phyloP scores from a whole-genome alignment of 2,113 vertebrate species.

The Todiramphus chloris region DNA sequence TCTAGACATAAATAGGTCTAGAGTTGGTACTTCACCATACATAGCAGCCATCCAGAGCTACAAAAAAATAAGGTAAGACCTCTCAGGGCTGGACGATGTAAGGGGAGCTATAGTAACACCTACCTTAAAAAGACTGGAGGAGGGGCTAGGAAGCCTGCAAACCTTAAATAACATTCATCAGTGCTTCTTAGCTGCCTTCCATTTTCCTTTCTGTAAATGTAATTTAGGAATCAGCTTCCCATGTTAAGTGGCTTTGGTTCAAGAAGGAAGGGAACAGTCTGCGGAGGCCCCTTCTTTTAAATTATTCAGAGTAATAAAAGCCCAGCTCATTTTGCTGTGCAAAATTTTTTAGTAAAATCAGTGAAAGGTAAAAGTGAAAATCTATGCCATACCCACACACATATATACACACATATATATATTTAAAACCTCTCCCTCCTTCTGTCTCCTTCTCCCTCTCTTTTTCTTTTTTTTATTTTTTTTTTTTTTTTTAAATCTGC shows the following conservation, averaged over 20 bases:
- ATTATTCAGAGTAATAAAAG: not conserved
- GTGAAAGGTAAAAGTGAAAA: not conserved
- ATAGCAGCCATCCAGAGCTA: not conserved
- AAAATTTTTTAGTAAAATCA: not conserved
- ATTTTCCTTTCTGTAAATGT: constrained; percentile 17
- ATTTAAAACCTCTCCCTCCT: not conserved
- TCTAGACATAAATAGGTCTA: not conserved
- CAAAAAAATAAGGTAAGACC: not conserved
- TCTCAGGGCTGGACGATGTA: not conserved
- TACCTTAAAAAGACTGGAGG: not conserved
- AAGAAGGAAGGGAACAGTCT: not conserved
- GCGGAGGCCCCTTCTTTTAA: not conserved
- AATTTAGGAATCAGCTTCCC: not conserved
- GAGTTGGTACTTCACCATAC: not conserved
- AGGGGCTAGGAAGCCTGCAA: not conserved
- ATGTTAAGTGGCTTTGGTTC: not conserved
- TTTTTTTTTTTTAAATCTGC: not conserved
- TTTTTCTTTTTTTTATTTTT: too few relatives aligned
- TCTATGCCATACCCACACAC: not conserved
- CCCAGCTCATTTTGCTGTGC: not conserved
- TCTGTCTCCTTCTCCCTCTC: not conserved
- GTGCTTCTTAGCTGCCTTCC: not conserved
- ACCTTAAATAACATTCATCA: not conserved
- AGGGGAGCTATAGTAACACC: not conserved
- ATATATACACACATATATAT: not conserved